A percentile compares a stretch with the other conserved stretches of the same genome.
These are phyloP conservation scores for Drosophila prosaltans DNA, from an alignment of 1,140 invertebrate genomes.

Conservation along the genomic window DNA sequence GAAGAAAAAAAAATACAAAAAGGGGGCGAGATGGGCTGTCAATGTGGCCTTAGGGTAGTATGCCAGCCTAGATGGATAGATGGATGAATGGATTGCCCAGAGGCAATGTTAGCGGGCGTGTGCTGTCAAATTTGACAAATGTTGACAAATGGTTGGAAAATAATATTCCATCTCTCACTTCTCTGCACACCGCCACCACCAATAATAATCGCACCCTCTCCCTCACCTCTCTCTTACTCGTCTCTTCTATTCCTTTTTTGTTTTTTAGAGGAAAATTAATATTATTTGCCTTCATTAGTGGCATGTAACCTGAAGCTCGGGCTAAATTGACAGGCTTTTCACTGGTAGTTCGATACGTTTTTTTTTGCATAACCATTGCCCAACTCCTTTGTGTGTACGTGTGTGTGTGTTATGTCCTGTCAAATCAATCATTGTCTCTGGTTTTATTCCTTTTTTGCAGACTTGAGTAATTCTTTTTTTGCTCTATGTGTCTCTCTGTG, in stretches of 20 bases:
- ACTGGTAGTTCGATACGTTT: conserved; percentile 22
- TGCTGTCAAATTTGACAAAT: conserved; percentile 79
- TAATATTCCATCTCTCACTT: conserved; percentile 53
- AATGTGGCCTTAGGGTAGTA: conserved; percentile 55
- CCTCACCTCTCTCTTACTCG: not conserved
- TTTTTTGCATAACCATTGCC: conserved; percentile 36
- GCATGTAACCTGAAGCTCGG: conserved; percentile 60
- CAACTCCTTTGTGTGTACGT: conserved; percentile 28
- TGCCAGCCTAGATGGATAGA: conserved; percentile 22
- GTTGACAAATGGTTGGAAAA: conserved; percentile 79
- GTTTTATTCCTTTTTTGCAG: conserved; percentile 21
- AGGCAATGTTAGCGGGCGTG: conserved; percentile 59
- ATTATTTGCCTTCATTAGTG: conserved; percentile 79
- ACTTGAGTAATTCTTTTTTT: conserved; percentile 29
- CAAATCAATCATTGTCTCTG: conserved; percentile 81
- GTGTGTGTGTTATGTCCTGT: conserved; percentile 60
- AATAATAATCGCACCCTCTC: conserved; percentile 4
- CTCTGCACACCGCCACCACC: no score
- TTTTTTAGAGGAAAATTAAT: conserved; percentile 49
- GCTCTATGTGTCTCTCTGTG: no score
- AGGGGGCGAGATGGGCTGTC: conserved; percentile 58
- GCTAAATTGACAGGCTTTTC: conserved; percentile 46
- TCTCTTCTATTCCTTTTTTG: not conserved
- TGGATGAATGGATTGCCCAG: conserved; percentile 41
- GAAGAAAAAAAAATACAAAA: conserved; percentile 5